Percentiles rank a stretch among this genome's conserved stretches.
Conservation (phyloP, 2,113 vertebrate genomes). For the Cebus imitator region DNA sequence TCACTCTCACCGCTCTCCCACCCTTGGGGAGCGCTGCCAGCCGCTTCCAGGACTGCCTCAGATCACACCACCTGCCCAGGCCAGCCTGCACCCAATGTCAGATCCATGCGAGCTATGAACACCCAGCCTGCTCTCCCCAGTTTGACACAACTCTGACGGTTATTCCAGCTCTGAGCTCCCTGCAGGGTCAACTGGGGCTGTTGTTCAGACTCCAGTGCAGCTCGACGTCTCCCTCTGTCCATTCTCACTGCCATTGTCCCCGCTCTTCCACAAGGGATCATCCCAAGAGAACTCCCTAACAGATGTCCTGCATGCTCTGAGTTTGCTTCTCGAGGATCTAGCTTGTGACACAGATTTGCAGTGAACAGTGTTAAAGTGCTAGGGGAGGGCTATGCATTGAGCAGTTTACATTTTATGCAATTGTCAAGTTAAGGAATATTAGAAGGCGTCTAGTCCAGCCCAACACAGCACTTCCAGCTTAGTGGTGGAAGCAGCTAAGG, state of each 20-base stretch:
- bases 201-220: neutral
- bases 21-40: neutral
- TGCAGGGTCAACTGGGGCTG: neutral
- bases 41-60: neutral
- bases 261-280: neutral
- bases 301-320: neutral
- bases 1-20: too few species aligned
- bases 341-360: neutral
- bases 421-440: neutral
- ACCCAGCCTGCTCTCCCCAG: fast-evolving
- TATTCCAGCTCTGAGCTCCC: neutral
- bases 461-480: fast-evolving
- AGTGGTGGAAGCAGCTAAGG: neutral
- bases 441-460: neutral
- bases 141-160: neutral
- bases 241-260: too few species aligned
- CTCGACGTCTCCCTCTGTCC: neutral
- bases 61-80: neutral
- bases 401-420: neutral
- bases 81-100: too few species aligned
- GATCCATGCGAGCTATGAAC: neutral
- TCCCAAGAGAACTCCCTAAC: neutral
- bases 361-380: neutral
- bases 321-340: neutral
- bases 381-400: neutral